Base-by-base conservation (phyloP, 2,888 invertebrate genomes). In the Philereme vetulata region DNA sequence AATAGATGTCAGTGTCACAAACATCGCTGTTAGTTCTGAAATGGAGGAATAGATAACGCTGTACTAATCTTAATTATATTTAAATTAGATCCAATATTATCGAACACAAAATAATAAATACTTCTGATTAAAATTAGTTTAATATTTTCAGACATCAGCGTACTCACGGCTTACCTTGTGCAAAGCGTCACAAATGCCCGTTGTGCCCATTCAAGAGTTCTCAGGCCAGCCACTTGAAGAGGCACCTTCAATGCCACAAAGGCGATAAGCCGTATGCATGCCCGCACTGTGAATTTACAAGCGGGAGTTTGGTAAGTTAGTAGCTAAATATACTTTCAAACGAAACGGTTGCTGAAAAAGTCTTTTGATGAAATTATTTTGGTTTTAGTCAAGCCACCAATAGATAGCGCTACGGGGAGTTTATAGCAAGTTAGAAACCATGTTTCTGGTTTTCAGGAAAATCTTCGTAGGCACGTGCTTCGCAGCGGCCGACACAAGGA, bases 201-300 rank as follows among this genome's bases (percentile, higher is more conserved):
- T 85, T 94, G 7, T 98, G 98, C 75, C 77, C 93, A 3, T 98
- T 97, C 82, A 93, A 93, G 66, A 93, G 95, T 10, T 93, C 94
- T 70, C 93, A 94, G 64, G 87, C 93, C 5, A 94, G 95, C 34
- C 96, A 96, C 80, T 85, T 98, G 72, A 95, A 94, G 75, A 93
- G 97, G 50, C 98, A 98, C 82, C 90, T 95, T 80, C 93, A 96
- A 4, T 93, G 95, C 33, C 98, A 98, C 81, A 95, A 95, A 4
- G 96, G 96, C 4, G 93, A 94, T 38, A 97, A 97, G 80, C 97
- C 98, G 0, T 98, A 96, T 85, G 93, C 93, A 54, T 98, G 98
- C 85, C 96, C 96, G 0, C 95, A 97, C 80, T 98, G 98, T 80
- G 75, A 90, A 34, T 96, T 95, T 74, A 94, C 94, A 4, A 96